Evolutionary conservation across 35 echinoderm and acorn worm genomes (phyloP).

Genomic region (Apostichopus japonicus): DNA sequence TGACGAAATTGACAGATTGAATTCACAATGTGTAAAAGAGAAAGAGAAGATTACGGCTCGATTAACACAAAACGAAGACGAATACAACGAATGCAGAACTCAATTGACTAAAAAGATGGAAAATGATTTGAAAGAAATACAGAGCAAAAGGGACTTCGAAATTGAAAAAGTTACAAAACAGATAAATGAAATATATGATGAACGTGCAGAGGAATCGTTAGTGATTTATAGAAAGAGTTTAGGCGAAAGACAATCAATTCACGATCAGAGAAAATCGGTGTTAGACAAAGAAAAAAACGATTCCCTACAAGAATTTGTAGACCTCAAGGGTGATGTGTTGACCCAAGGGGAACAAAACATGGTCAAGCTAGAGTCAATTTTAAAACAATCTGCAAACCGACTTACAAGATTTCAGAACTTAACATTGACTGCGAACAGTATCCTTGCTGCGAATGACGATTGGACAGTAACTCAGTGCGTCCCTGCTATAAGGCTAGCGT

Average conservation of each 20-base stretch:
- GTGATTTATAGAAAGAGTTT: too few species aligned
- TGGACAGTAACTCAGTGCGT: neutral
- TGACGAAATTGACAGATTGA: neutral
- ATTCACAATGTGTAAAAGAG: neutral
- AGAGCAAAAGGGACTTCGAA: neutral
- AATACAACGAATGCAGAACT: neutral
- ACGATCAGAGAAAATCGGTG: neutral
- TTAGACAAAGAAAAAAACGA: neutral
- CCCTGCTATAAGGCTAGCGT: neutral
- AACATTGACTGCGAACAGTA: neutral
- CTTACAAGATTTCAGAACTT: conserved; percentile 14
- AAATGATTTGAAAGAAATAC: too few species aligned
- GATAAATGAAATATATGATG: conserved; percentile 5
- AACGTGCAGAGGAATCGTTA: neutral
- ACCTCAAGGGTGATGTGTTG: neutral
- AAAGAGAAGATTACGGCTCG: neutral
- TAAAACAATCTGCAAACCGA: neutral
- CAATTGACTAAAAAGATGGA: neutral
- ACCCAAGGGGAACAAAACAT: neutral
- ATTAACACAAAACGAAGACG: neutral
- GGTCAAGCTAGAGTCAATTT: neutral
- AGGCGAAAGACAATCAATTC: too few species aligned
- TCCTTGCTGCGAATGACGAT: conserved; percentile 24
- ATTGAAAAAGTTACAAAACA: neutral
- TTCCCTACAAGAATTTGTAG: neutral